These are phyloP conservation scores for Cryptoprocta ferox DNA, from an alignment of 2,797 vertebrate species.

Conservation along the genomic window DNA sequence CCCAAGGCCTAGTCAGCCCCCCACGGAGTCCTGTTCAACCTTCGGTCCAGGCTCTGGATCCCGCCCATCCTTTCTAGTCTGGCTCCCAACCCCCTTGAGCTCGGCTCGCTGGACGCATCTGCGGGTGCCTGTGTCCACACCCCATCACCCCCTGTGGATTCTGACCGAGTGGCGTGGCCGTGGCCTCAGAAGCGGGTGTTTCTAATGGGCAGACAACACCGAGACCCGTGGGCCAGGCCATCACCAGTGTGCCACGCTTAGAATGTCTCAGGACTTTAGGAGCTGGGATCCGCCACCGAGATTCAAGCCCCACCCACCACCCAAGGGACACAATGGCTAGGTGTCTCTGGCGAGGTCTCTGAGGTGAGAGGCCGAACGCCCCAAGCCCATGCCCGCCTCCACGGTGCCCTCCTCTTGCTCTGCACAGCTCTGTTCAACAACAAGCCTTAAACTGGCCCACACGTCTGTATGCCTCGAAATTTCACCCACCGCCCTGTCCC, in stretches of 20 bases:
- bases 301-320: background rate
- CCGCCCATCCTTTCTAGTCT: background rate
- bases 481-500: background rate
- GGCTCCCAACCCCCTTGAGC: background rate
- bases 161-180: background rate
- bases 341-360: background rate
- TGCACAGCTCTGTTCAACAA: background rate
- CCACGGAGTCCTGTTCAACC: accelerated
- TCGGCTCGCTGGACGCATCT: background rate
- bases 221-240: background rate
- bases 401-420: background rate
- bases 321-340: background rate
- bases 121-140: background rate
- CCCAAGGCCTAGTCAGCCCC: background rate
- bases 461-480: background rate
- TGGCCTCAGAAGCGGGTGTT: background rate
- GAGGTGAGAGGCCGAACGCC: background rate
- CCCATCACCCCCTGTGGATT: too few species aligned
- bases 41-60: background rate
- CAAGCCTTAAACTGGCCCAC: background rate
- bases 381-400: background rate
- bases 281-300: background rate
- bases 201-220: background rate
- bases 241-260: background rate
- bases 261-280: background rate